These are phyloP conservation scores for Desmophyllum pertusum DNA, from an alignment of 92 coral and sea anemone species.

Conservation along the genomic window DNA sequence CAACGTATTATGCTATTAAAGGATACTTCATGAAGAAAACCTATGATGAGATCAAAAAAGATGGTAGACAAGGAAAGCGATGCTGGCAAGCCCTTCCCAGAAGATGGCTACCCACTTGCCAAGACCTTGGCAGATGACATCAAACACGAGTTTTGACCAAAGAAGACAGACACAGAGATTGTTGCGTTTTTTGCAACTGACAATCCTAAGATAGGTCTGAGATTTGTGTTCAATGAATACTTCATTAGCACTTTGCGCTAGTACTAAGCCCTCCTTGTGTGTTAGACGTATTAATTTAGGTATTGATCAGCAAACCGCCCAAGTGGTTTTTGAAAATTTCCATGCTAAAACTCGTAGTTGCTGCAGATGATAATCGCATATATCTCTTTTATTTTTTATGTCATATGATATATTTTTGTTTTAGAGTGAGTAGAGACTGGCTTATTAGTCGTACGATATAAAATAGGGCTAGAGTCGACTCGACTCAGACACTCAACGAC, in stretches of 20 bases:
- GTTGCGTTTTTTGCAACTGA: slow-evolving; percentile 56
- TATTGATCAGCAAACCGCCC: background rate
- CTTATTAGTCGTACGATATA: no score
- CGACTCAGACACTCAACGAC: no score
- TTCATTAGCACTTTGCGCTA: slow-evolving; percentile 57
- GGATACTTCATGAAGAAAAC: slow-evolving; percentile 54
- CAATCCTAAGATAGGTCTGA: slow-evolving; percentile 38
- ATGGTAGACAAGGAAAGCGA: slow-evolving; percentile 41
- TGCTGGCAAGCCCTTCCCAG: slow-evolving; percentile 48
- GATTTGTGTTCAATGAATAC: slow-evolving; percentile 53
- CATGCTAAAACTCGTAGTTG: background rate
- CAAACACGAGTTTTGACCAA: slow-evolving; percentile 24
- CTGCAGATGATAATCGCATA: no score
- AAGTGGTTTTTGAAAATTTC: background rate
- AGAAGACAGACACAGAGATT: slow-evolving; percentile 64
- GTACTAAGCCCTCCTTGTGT: no score
- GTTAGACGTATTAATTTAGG: background rate
- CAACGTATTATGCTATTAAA: slow-evolving; percentile 49
- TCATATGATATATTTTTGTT: no score
- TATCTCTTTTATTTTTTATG: no score
- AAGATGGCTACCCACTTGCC: slow-evolving; percentile 58
- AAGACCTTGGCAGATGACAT: slow-evolving; percentile 59
- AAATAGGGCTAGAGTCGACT: no score
- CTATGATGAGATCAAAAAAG: slow-evolving; percentile 14
- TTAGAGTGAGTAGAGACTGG: no score